Percentiles rank a stretch among this genome's conserved stretches.
These are phyloP conservation scores for Daubentonia madagascariensis DNA, from an alignment of 2,113 vertebrate species.

Conservation along the genomic window DNA sequence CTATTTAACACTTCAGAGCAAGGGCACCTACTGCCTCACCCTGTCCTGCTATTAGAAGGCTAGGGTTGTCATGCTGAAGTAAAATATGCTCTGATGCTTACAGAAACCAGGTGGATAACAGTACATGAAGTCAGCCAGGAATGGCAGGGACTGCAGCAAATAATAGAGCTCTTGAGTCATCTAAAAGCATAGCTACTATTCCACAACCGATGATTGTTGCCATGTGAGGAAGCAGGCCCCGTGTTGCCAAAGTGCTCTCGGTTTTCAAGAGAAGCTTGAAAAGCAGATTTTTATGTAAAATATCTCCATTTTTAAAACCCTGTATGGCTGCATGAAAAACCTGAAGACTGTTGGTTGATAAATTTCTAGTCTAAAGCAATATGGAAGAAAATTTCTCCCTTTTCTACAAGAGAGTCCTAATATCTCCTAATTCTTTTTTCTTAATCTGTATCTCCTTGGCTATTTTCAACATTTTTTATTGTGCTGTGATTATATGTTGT, in stretches of 20 bases:
- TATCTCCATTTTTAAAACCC: background rate
- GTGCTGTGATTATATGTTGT: background rate
- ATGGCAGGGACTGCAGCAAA: fast-evolving
- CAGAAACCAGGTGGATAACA: background rate
- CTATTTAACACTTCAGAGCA: background rate
- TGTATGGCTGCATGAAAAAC: background rate
- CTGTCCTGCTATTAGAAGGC: background rate
- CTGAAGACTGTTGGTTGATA: background rate
- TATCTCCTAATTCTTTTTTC: background rate
- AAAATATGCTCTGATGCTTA: background rate
- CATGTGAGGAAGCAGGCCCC: background rate
- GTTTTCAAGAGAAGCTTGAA: background rate
- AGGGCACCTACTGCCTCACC: too few species aligned
- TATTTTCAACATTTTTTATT: slow-evolving; percentile 16
- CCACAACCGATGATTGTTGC: background rate
- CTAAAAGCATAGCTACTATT: background rate
- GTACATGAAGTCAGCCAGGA: background rate
- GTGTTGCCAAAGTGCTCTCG: background rate
- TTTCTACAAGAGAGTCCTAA: background rate
- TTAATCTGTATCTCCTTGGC: background rate
- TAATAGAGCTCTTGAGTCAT: background rate
- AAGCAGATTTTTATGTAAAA: background rate
- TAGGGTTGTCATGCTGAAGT: background rate
- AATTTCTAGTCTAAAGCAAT: background rate
- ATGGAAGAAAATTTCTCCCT: background rate